These are phyloP conservation scores for Bombus difficillimus DNA, from an alignment of 1,140 invertebrate genomes.

Conservation along the genomic window DNA sequence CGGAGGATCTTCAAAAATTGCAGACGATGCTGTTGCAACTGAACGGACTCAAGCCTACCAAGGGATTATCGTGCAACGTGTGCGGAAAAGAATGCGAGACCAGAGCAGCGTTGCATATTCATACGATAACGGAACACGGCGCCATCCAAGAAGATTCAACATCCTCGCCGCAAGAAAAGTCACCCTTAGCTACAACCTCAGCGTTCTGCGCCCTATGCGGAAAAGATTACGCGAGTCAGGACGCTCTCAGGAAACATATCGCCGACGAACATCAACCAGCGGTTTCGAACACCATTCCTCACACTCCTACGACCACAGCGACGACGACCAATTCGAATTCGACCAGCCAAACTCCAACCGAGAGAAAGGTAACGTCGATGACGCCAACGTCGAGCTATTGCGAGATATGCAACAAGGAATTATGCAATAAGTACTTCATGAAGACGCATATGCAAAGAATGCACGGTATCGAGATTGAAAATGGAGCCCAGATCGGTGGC, in stretches of 20 bases:
- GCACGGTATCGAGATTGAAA: slow-evolving; percentile 98
- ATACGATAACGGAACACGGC: slow-evolving; percentile 86
- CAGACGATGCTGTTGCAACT: slow-evolving; percentile 96
- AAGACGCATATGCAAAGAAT: slow-evolving; percentile 99
- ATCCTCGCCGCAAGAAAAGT: slow-evolving; percentile 56
- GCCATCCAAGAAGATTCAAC: slow-evolving; percentile 68
- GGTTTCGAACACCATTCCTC: slow-evolving; percentile 55
- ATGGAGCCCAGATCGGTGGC: slow-evolving; percentile 94
- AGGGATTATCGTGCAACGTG: slow-evolving; percentile 84
- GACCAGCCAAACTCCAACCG: slow-evolving; percentile 43
- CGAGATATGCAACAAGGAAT: slow-evolving; percentile 99
- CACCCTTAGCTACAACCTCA: slow-evolving; percentile 40
- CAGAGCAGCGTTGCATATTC: slow-evolving; percentile 83
- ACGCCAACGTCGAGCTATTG: slow-evolving; percentile 94
- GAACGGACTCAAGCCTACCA: slow-evolving; percentile 87
- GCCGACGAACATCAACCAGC: slow-evolving; percentile 82
- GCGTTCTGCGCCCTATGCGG: slow-evolving; percentile 84
- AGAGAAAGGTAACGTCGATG: slow-evolving; percentile 77
- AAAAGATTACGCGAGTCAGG: slow-evolving; percentile 83
- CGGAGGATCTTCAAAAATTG: slow-evolving; percentile 92
- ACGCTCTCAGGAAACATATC: slow-evolving; percentile 85
- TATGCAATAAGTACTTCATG: slow-evolving; percentile 99
- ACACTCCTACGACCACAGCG: slow-evolving; percentile 55
- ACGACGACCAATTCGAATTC: slow-evolving; percentile 61
- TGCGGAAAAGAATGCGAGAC: slow-evolving; percentile 86